Conservation (phyloP, 2,888 invertebrate genomes). For the Busseola fusca region DNA sequence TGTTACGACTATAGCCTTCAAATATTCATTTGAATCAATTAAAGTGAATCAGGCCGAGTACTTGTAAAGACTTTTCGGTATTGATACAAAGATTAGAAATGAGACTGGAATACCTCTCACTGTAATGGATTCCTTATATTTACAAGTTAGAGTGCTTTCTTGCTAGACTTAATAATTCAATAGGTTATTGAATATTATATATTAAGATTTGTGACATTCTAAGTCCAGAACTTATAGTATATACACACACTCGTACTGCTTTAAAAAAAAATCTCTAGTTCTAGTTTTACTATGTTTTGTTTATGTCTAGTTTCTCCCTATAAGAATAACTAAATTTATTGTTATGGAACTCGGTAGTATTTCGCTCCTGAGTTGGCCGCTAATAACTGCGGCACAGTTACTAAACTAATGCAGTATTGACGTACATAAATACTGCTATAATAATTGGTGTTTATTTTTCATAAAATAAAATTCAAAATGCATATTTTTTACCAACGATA, state of each 20-base stretch:
- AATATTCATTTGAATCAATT: constrained; percentile 66
- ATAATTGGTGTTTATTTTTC: constrained; percentile 18
- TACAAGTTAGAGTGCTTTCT: constrained; percentile 12
- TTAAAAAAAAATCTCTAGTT: too few relatives aligned
- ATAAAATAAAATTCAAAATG: constrained; percentile 14
- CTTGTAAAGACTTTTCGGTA: constrained; percentile 17
- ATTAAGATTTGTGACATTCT: too few relatives aligned
- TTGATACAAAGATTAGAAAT: constrained; percentile 18
- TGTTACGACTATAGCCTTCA: constrained; percentile 60
- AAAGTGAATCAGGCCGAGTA: constrained; percentile 36
- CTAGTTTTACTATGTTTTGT: too few relatives aligned
- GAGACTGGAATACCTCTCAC: background rate
- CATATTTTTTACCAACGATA: background rate
- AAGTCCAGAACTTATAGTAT: too few relatives aligned
- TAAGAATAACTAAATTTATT: too few relatives aligned
- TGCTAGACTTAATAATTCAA: background rate
- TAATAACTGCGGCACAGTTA: too few relatives aligned
- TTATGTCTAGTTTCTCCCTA: too few relatives aligned
- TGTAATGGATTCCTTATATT: constrained; percentile 19
- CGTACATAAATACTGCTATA: constrained; percentile 1
- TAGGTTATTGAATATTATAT: background rate
- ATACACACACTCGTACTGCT: too few relatives aligned
- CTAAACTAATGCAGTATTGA: too few relatives aligned
- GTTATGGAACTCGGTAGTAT: too few relatives aligned
- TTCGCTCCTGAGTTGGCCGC: too few relatives aligned